Evolutionary conservation across 1,140 invertebrate genomes (phyloP), one percentile per base, ranked within the genome.

Genomic region (Neotoxoptera formosana): DNA sequence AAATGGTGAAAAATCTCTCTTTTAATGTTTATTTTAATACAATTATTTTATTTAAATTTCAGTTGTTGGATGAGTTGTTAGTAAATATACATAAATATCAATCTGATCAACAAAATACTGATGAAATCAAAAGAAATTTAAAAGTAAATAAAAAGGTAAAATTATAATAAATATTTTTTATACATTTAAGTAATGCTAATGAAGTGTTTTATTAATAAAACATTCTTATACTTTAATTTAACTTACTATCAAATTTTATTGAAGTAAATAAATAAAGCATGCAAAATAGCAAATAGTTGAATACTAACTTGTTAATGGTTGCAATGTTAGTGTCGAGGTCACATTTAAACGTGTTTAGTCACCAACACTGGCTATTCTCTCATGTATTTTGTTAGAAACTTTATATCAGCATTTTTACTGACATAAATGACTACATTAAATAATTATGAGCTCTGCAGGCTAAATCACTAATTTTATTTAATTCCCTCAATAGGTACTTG

Each of bases 41-140:
- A 89, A 14, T 56, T 14, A 90, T 47, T 67, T 60, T 90, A 20
- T 90, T 90, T 67, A 7, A 34, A 56, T 89, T 90, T 45, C n/a
- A 90, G 89, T 60, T 90, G 2, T 30, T 90, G n/a, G 60, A 90
- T 21, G 45, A 45, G 14, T 67, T 90, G 53, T 67, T 90, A 45
- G 41, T 47, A 67, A n/a, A n/a, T 56, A 56, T 25, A 53, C 53
- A 14, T 36, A 7, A 89, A 89, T 30, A 7, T 89, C 17, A 88
- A 51, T 34, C 47, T 86, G 45, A 88, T 17, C 9, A 47, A 36
- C 30, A 89, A 89, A 41, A 56, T 0, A 53, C 48, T 56, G 48
- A 53, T 25, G 51, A 34, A 56, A 60, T 34, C 41, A 89, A 53
- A 56, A 23, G 4, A 25, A 23, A 2, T 36, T 25, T 53, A 41